Percentiles rank a stretch among this genome's conserved stretches.
These are phyloP conservation scores for Porphyrio hochstetteri DNA, from an alignment of 2,113 vertebrate species.

Conservation along the genomic window DNA sequence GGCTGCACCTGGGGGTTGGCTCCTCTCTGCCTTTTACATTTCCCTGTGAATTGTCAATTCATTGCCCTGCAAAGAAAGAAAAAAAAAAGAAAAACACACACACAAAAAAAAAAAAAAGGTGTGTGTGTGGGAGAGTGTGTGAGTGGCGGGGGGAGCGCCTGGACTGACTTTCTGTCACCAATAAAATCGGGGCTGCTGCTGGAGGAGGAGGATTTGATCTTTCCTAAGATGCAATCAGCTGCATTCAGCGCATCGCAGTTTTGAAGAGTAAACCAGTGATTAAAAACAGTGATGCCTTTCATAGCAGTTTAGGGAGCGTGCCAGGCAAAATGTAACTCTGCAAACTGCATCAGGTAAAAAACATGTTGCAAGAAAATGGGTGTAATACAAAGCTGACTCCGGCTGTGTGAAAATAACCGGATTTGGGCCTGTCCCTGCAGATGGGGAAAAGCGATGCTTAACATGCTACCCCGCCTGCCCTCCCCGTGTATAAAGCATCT, in stretches of 20 bases:
- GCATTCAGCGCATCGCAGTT: slow-evolving; percentile 50
- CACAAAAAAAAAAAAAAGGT: no score
- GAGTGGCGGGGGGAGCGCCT: slow-evolving; percentile 18
- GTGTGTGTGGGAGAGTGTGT: neutral
- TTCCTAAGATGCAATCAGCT: slow-evolving; percentile 63
- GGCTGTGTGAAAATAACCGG: neutral
- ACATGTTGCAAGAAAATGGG: slow-evolving; percentile 9
- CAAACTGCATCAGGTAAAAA: slow-evolving; percentile 61
- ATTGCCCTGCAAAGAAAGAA: slow-evolving; percentile 50
- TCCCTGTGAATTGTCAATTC: slow-evolving; percentile 77
- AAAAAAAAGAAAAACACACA: no score
- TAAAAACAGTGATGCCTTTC: slow-evolving; percentile 69
- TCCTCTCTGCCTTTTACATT: slow-evolving; percentile 62
- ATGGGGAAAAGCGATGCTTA: neutral
- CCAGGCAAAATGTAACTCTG: slow-evolving; percentile 62
- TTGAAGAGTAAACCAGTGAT: slow-evolving; percentile 66
- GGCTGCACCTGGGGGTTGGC: slow-evolving; percentile 71
- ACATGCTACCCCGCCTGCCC: neutral
- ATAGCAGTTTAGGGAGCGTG: slow-evolving; percentile 41
- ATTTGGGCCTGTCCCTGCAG: slow-evolving; percentile 15
- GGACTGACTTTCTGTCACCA: slow-evolving; percentile 64
- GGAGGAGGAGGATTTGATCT: slow-evolving; percentile 68
- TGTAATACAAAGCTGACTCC: neutral
- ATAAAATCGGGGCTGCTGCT: slow-evolving; percentile 47
- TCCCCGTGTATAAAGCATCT: neutral